Evolutionary conservation across 2,888 invertebrate species (phyloP), one percentile per base, ranked within the genome.

Genomic region (Cheilosia scutellata): DNA sequence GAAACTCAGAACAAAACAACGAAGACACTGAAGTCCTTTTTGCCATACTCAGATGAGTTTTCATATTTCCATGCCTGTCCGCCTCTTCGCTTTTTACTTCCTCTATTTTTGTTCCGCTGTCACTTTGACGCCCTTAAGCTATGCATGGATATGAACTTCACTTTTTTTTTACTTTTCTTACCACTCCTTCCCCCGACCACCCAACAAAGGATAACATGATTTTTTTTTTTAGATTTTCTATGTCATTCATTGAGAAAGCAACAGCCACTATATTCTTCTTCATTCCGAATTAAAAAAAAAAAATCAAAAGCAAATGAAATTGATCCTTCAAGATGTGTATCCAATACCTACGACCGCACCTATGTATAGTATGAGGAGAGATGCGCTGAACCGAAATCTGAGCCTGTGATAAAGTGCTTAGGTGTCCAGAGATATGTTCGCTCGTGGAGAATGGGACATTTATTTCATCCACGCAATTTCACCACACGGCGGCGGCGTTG

Each of bases 401-500:
- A 71, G 72, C 76, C 71, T 55, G 74, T 80, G 86, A 75, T 65
- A 27, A 75, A 75, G 63, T 76, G 75, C 71, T 63, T 4, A 58
- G 57, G 44, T 82, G 77, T 86, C 82, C 80, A 79, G 33, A 75
- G 33, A 68, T 60, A 55, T 57, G 55, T 53, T 51, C 33, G 11
- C 25, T 31, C 31, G 2, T 20, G n/a, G 27, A 65, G 63, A 42
- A n/a, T 20, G 53, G 57, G 53, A 49, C 78, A 83, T 84, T 75
- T 57, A 86, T 86, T 86, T 82, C 72, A 72, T 82, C 66, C 86
- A 82, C 58, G 82, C 86, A 71, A 86, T 86, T 86, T 86, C 76
- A 82, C 66, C 55, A 58, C 80, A 75, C 65, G 49, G 31, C 57
- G n/a, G n/a, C n/a, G n/a, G n/a, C n/a, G n/a, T n/a, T n/a, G n/a